A percentile compares a stretch with the other conserved stretches of the same genome.
Evolutionary conservation across 2,888 invertebrate genomes (phyloP).

Genomic region (Nymphalis urticae): DNA sequence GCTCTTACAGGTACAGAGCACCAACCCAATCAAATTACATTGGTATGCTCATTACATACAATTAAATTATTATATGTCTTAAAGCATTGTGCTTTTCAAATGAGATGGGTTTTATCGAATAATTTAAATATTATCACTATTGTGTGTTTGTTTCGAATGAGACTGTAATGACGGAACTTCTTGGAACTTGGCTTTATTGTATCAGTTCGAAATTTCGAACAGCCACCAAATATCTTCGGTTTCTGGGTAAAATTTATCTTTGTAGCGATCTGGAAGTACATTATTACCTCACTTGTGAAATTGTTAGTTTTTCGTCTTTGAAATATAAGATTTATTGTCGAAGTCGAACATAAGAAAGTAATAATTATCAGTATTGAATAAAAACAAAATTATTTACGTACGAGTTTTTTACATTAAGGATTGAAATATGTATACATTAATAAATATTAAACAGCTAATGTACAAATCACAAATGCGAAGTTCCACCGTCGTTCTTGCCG

Average conservation of each 20-base stretch:
- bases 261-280: conserved; percentile 34
- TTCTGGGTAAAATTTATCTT: conserved; percentile 42
- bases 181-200: conserved; percentile 25
- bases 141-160: conserved; percentile 4
- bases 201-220: conserved; percentile 34
- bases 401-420: no score
- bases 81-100: not conserved
- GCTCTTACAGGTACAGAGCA: no score
- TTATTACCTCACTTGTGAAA: conserved; percentile 40
- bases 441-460: no score
- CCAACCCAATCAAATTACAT: no score
- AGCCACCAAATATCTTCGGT: conserved; percentile 39
- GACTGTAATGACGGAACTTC: conserved; percentile 16
- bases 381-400: no score
- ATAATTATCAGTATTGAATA: no score
- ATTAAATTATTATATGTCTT: not conserved
- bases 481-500: no score
- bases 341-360: not conserved
- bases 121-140: not conserved
- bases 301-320: not conserved
- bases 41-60: not conserved
- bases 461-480: no score
- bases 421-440: no score
- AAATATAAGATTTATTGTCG: conserved; percentile 1
- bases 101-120: not conserved